Base-by-base conservation (phyloP, 1,140 invertebrate genomes). In the Trichomalopsis sarcophagae region DNA sequence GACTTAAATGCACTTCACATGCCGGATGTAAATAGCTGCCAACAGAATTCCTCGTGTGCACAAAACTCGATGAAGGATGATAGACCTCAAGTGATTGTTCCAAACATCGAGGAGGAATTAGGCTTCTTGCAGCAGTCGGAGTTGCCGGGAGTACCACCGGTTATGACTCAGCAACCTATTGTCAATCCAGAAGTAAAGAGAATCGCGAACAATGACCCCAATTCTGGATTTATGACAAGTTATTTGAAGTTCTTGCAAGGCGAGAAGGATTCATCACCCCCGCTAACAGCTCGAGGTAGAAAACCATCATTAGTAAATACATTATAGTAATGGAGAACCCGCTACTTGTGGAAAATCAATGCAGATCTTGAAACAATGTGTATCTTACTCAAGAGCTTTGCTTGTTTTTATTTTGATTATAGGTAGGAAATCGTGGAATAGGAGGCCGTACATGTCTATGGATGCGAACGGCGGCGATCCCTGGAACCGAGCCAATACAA, bases 221-320 rank as follows among this genome's bases (percentile, higher is more conserved):
- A 96, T 87, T 95, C 95, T 44, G 96, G 96, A 84, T 97, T 97
- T 91, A 97, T 97, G 96, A 96, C 95, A 87, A 97, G 96, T 91
- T 97, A 97, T 93, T 93, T 97, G 68, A 97, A 97, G 90, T 97
- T 97, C 92, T 93, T 97, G 87, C 96, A 97, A 94, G 97, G 97
- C 76, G 96, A 97, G 89, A 94, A 96, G 44, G 96, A 97, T 81
- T 95, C 95, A 55, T 97, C 96, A 87, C 96, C 96, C n/a, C 96
- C 96, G 50, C 95, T 96, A 17, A 93, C 94, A 74, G 93, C 94
- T 86, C 93, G 95, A 88, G 95, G 94, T 87, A 85, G 3, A 47
- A 44, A 17, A 76, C 2, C 27, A n/a, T 47, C 5, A 11, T 55
- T n/a, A 47, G 3, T 47, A 17, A 78, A 55, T 9, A 30, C 21